Conservation (phyloP, 2,113 vertebrate species). For the Scortum barcoo region DNA sequence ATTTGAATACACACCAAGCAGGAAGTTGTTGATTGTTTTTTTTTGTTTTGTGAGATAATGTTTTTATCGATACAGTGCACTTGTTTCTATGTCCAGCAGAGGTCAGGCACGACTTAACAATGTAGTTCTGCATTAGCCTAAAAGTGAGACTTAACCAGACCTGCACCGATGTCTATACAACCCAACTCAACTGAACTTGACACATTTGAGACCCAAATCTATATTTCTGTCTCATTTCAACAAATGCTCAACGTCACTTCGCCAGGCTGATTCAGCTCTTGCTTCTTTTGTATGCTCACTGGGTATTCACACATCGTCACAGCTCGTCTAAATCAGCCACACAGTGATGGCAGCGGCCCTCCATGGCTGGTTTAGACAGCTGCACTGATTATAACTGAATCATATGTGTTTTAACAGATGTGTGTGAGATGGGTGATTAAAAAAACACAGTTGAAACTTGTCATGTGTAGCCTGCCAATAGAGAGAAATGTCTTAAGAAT, state of each 20-base stretch:
- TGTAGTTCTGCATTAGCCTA: background rate
- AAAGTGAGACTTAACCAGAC: background rate
- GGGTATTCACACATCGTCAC: background rate
- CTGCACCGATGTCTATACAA: background rate
- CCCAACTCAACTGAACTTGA: background rate
- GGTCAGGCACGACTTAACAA: slow-evolving; percentile 1
- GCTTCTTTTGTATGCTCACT: background rate
- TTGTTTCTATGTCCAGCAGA: background rate
- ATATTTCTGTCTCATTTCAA: background rate
- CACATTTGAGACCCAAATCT: background rate
- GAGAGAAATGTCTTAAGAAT: background rate
- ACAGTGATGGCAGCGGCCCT: background rate
- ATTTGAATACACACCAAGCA: background rate
- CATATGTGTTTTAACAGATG: background rate
- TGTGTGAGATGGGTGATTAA: too few species aligned
- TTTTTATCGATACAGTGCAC: background rate
- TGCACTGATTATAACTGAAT: background rate
- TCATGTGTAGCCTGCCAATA: background rate
- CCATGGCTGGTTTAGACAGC: too few species aligned
- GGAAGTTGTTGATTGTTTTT: background rate
- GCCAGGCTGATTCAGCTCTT: background rate
- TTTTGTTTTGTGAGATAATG: background rate
- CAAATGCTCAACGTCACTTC: background rate
- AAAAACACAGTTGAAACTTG: too few species aligned
- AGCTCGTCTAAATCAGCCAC: background rate